These are phyloP conservation scores for Bujurquina vittata DNA, from an alignment of 2,113 vertebrate species.

Conservation along the genomic window DNA sequence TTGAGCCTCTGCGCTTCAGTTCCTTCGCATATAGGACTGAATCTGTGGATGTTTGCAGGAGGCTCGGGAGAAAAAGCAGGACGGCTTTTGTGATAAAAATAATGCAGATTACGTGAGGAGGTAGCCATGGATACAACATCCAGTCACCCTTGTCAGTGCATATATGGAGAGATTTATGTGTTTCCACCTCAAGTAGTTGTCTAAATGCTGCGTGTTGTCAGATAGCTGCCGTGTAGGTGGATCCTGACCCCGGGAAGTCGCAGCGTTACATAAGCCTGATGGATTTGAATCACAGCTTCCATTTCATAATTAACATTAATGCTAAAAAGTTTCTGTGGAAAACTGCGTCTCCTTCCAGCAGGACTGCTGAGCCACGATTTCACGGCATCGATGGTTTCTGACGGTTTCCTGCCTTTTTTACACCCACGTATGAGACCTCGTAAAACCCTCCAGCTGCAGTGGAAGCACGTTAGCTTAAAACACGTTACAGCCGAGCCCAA, in stretches of 20 bases:
- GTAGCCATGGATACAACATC: conserved; percentile 78
- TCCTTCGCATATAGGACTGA: conserved; percentile 47
- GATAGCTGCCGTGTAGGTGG: conserved; percentile 68
- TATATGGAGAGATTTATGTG: conserved; percentile 72
- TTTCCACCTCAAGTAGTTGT: conserved; percentile 69
- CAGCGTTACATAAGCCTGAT: conserved; percentile 68
- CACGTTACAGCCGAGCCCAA: neutral
- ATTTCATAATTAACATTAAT: conserved; percentile 58
- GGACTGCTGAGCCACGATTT: conserved; percentile 6
- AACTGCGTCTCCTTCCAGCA: neutral
- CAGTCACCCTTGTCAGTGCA: conserved; percentile 68
- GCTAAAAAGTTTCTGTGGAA: conserved; percentile 38
- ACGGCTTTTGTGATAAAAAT: conserved; percentile 73
- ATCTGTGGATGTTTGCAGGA: conserved; percentile 49
- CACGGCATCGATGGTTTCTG: neutral
- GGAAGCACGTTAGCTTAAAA: conserved; percentile 2
- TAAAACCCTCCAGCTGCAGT: conserved; percentile 20
- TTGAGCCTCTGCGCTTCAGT: neutral
- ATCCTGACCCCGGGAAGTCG: conserved; percentile 71
- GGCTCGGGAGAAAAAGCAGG: conserved; percentile 47
- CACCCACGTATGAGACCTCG: neutral
- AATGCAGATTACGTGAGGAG: conserved; percentile 70
- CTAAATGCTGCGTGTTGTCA: conserved; percentile 71
- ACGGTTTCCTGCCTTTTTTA: neutral
- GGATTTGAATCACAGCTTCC: conserved; percentile 63